Base-by-base conservation (phyloP, 2,888 invertebrate genomes). In the Bombylius discolor region DNA sequence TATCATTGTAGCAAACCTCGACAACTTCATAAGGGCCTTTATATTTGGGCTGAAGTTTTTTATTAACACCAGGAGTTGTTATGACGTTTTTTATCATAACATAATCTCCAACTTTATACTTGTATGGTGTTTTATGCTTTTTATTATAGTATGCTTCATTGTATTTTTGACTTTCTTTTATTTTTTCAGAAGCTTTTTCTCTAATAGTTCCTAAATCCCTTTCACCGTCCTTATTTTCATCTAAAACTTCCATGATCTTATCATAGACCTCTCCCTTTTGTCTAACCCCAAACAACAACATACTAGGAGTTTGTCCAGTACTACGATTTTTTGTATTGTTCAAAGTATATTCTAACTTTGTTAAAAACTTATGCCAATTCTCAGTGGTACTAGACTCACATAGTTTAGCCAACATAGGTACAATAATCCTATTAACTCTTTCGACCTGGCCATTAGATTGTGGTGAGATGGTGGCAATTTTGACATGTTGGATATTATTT, bases 281-380 rank as follows among this genome's bases (percentile, higher is more conserved):
- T 49, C 61, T 45, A 7, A 63, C 51, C 4, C 66, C 66, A 47
- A 64, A 66, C 33, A 66, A 52, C 39, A 65, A 46, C 49, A 54
- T 60, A 58, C 62, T 61, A 4, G 66, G 64, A 3, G 64, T 61
- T 52, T 66, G 60, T 2, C 61, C 59, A 14, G 65, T 62, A 7
- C 62, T 50, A 51, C 62, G 62, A 49, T 58, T 58, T 23, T 64
- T 52, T 1, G 62, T 64, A 55, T 64, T 64, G 54, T 64, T 64
- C 8, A 63, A 55, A 5, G 59, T 56, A 57, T 59, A 63, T 57
- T 64, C 62, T 14, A 57, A 59, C 2, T 60, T 32, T 36, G 47
- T 31, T 13, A 64, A 32, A 13, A 33, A 33, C 12, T 48, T 23
- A 7, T 39, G 4, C 47, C 53, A 46, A 14, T 46, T 23, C 11